Evolutionary conservation across 2,113 vertebrate genomes (phyloP).

Genomic region (Sapayoa aenigma): DNA sequence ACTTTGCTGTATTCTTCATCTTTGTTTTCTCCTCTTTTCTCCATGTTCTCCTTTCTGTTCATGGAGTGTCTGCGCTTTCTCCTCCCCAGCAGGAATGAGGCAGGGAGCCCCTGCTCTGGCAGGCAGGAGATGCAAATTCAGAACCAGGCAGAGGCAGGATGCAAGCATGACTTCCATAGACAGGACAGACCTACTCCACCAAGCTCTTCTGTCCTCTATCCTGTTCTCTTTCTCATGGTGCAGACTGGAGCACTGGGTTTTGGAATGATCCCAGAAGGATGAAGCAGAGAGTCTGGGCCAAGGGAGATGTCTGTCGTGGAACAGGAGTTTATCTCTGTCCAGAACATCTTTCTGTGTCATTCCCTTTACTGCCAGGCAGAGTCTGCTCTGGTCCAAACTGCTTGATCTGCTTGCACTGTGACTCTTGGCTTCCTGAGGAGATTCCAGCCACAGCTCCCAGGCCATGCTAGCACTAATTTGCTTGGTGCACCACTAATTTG

Average conservation of each 20-base stretch:
- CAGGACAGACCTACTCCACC: background rate
- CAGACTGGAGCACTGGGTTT: background rate
- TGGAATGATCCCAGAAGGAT: background rate
- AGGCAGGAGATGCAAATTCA: background rate
- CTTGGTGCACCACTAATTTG: conserved; percentile 1
- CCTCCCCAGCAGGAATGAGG: background rate
- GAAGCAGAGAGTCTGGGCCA: background rate
- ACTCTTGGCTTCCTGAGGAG: background rate
- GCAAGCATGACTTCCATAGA: background rate
- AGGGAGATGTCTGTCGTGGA: background rate
- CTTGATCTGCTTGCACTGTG: background rate
- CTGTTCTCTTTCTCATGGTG: background rate
- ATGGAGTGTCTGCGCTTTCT: background rate
- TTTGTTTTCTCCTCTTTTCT: background rate
- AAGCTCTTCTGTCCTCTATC: background rate
- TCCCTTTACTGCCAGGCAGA: background rate
- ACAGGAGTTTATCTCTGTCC: background rate
- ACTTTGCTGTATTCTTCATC: background rate
- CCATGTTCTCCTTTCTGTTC: background rate
- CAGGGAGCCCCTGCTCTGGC: background rate
- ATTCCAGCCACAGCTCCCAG: background rate
- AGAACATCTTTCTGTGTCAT: background rate
- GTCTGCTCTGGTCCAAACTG: background rate
- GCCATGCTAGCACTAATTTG: background rate
- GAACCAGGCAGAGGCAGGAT: background rate